These are phyloP conservation scores for Ornithorhynchus anatinus DNA, from an alignment of 2,113 vertebrate genomes.

Conservation along the genomic window DNA sequence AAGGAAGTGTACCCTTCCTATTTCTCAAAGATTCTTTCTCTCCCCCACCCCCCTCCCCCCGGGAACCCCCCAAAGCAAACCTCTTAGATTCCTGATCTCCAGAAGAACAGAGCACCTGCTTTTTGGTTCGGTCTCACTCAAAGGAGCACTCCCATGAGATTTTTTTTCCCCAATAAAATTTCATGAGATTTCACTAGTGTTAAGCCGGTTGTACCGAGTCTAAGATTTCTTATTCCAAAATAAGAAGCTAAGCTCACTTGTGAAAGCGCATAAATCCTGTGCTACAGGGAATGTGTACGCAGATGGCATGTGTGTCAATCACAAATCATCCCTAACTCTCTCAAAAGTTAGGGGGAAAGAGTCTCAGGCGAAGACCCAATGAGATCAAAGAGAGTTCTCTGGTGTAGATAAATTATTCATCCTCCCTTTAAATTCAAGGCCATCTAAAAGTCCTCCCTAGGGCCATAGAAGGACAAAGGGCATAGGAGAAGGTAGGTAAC, in stretches of 20 bases:
- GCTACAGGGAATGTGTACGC: background rate
- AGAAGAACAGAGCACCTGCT: constrained; percentile 34
- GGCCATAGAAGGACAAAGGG: background rate
- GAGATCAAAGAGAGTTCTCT: background rate
- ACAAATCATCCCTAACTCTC: background rate
- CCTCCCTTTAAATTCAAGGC: rapidly evolving
- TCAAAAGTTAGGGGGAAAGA: constrained; percentile 4
- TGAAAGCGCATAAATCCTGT: background rate
- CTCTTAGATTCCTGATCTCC: constrained; percentile 21
- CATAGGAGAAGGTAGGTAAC: constrained; percentile 10
- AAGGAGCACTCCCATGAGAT: background rate
- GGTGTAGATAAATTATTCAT: rapidly evolving
- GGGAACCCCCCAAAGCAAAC: constrained; percentile 6
- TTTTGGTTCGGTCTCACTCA: background rate
- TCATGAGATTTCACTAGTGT: background rate
- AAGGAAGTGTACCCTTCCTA: background rate
- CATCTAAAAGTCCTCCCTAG: background rate
- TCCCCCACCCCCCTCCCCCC: background rate
- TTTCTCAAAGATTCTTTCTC: too few relatives aligned
- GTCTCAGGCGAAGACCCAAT: background rate
- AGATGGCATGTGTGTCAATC: rapidly evolving
- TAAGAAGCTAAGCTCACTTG: background rate
- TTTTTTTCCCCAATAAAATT: background rate
- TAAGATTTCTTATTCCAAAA: background rate
- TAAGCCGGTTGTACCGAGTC: background rate